Base-by-base conservation (phyloP, 2,888 invertebrate genomes). In the Clepsis dumicolana region DNA sequence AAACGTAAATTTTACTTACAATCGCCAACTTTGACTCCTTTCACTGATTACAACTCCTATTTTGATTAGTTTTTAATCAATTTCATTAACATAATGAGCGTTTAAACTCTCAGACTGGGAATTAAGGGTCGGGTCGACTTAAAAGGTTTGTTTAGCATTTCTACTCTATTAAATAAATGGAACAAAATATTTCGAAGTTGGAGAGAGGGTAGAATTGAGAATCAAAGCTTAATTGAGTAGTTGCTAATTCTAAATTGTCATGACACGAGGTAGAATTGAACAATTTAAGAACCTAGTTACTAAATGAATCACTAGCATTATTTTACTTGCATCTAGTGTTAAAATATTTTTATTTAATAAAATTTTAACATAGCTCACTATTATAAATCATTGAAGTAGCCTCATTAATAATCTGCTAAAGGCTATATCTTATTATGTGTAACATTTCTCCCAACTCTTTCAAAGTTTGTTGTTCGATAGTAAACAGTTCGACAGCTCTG, bases 1-100 rank as follows among this genome's bases (percentile, higher is more conserved):
- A 12, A 48, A 48, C 79, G 85, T 80, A 80, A 82, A 83, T 80
- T 85, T 83, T 80, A 79, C 77, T 67, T 76, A 79, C 78, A 80
- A 77, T 82, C 79, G 74, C 73, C 73, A 32, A 64, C 52, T 64
- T 59, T 41, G 59, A 52, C 63, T 63, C 25, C 67, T 59, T 53
- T 38, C 27, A 27, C 56, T 67, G 67, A 67, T 63, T 67, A 38
- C 27, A 35, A 66, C 61, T 57, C 61, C 35, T 59, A 53, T 44
- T 65, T 59, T 32, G 53, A 70, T 57, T 59, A 29, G 27, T 38
- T 48, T 65, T 62, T 65, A 68, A 65, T 68, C 38, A 71, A 59
- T 65, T 63, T 44, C 62, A 54, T 71, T 64, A 41, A 50, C 29
- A n/a, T 52, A 53, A 59, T 53, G 48, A 64, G 60, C 35, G 18